phyloP scores from a whole-genome alignment of 2,113 vertebrate genomes.

The Alethe castanea region DNA sequence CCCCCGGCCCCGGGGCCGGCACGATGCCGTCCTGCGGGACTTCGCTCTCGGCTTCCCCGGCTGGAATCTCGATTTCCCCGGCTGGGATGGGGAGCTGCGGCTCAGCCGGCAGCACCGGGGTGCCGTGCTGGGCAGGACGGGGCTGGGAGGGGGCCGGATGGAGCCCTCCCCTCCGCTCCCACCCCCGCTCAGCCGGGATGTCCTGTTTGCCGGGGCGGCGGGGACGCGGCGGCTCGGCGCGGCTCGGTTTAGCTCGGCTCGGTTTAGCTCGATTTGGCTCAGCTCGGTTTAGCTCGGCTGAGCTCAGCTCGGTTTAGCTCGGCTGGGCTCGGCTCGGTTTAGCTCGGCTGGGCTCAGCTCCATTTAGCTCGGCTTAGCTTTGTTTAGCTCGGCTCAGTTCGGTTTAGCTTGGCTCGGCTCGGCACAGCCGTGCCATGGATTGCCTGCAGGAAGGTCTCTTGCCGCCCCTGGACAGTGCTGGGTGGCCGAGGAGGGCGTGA shows the following conservation, averaged over 20 bases:
- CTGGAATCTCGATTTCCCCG: background rate
- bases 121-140: background rate
- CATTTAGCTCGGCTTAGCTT: too few species aligned
- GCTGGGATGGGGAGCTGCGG: fast-evolving
- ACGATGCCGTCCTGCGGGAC: too few species aligned
- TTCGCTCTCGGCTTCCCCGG: too few species aligned
- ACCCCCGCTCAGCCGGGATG: background rate
- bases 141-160: background rate
- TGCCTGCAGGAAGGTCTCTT: background rate
- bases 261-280: background rate
- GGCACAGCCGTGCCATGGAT: background rate
- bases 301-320: background rate
- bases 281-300: background rate
- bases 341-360: background rate
- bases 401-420: background rate
- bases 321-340: too few species aligned
- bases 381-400: too few species aligned
- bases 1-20: too few species aligned
- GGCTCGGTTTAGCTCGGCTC: background rate
- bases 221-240: background rate
- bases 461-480: fast-evolving
- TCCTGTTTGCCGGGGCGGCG: background rate
- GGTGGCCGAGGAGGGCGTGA: background rate
- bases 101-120: background rate
- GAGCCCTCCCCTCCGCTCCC: background rate